phyloP scores from a whole-genome alignment of 2,113 vertebrate species.

The Oryzias javanicus region DNA sequence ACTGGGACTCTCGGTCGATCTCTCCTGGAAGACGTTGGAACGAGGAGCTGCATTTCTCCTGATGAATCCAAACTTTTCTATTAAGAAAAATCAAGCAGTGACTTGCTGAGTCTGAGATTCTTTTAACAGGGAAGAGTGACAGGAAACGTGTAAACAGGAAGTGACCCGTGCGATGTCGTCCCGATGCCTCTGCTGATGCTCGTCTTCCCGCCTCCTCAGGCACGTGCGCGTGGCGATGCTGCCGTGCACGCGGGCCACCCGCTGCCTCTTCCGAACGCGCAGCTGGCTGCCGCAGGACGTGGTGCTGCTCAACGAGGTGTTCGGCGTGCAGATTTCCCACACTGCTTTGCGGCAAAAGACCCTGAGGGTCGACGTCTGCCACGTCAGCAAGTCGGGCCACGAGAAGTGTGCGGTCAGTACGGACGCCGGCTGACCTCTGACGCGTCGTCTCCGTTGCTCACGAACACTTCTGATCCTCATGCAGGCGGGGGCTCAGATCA shows the following conservation, averaged over 20 bases:
- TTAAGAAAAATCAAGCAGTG: too few relatives aligned
- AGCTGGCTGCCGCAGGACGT: slow-evolving; percentile 73
- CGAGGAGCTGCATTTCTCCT: too few relatives aligned
- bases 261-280: slow-evolving; percentile 90
- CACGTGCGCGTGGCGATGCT: slow-evolving; percentile 87
- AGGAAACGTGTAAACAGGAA: too few relatives aligned
- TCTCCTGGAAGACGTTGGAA: too few relatives aligned
- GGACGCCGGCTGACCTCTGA: neutral
- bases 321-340: slow-evolving; percentile 86
- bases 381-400: slow-evolving; percentile 77
- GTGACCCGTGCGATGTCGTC: too few relatives aligned
- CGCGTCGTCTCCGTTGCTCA: too few relatives aligned
- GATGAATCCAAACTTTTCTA: too few relatives aligned
- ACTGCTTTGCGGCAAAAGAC: slow-evolving; percentile 89
- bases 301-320: slow-evolving; percentile 85
- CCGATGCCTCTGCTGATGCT: too few relatives aligned
- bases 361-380: slow-evolving; percentile 88
- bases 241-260: slow-evolving; percentile 85
- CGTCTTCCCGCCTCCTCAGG: slow-evolving; percentile 57
- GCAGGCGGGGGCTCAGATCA: slow-evolving; percentile 94
- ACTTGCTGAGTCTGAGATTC: too few relatives aligned
- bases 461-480: neutral
- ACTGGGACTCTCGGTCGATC: too few relatives aligned
- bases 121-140: too few relatives aligned
- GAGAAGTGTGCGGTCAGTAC: slow-evolving; percentile 89